These are phyloP conservation scores for Diprion similis DNA, from an alignment of 1,140 invertebrate species.

Conservation along the genomic window DNA sequence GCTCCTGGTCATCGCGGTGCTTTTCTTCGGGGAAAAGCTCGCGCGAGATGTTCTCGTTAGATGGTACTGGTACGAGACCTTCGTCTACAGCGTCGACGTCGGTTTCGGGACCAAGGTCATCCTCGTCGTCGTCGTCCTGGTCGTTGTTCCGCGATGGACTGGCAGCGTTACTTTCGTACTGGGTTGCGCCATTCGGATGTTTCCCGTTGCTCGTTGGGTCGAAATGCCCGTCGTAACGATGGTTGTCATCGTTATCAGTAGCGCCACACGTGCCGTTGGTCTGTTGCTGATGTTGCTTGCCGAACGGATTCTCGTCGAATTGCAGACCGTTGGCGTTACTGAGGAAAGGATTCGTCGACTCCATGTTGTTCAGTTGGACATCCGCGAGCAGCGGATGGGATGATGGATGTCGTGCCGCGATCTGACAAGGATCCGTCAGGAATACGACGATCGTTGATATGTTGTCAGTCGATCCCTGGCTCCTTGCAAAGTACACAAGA, in stretches of 20 bases:
- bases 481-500: conserved; percentile 77
- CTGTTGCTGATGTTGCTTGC: conserved; percentile 33
- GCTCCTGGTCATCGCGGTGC: conserved; percentile 16
- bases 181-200: conserved; percentile 26
- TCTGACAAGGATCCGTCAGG: conserved; percentile 74
- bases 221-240: not conserved
- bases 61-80: conserved; percentile 35
- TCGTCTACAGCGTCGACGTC: conserved; percentile 68
- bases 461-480: conserved; percentile 82
- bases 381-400: conserved; percentile 37
- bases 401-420: conserved; percentile 60
- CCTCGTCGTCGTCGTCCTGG: conserved; percentile 65
- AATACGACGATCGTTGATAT: conserved; percentile 89
- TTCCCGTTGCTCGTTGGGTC: conserved; percentile 6
- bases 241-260: not conserved
- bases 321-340: conserved; percentile 33
- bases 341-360: conserved; percentile 37
- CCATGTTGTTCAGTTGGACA: conserved; percentile 42
- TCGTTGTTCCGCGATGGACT: conserved; percentile 57
- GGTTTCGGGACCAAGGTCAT: conserved; percentile 68
- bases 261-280: conserved; percentile 16
- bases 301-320: conserved; percentile 32
- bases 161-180: not conserved
- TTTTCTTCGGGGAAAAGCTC: conserved; percentile 40
- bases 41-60: conserved; percentile 37